phyloP scores from a whole-genome alignment of 1,140 invertebrate genomes.

The Drosophila ercepeae region DNA sequence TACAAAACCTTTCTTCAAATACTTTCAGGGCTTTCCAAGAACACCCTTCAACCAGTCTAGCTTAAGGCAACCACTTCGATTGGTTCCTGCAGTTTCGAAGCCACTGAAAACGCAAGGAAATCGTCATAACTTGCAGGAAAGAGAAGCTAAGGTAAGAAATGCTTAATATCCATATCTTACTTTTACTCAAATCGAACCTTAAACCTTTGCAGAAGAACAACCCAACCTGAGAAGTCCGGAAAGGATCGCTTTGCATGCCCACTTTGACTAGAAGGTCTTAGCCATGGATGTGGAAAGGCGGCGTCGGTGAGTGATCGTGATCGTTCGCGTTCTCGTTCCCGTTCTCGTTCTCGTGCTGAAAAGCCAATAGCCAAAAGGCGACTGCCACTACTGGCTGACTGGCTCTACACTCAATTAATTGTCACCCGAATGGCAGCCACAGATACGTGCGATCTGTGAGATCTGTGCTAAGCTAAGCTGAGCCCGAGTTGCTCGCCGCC shows the following conservation, averaged over 20 bases:
- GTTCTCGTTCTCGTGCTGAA: not conserved
- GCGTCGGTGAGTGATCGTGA: slow-evolving; percentile 65
- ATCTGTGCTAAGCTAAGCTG: slow-evolving; percentile 6
- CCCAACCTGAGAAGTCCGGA: not conserved
- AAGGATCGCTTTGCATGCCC: not conserved
- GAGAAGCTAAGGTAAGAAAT: not conserved
- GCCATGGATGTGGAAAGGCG: slow-evolving; percentile 70
- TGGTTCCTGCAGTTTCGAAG: not conserved
- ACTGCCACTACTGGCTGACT: slow-evolving; percentile 8
- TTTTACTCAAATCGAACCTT: not conserved
- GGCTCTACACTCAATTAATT: slow-evolving; percentile 53
- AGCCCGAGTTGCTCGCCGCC: not conserved
- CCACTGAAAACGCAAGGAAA: not conserved
- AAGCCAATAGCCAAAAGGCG: slow-evolving; percentile 19
- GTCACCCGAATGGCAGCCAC: slow-evolving; percentile 32
- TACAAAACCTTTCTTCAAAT: not conserved
- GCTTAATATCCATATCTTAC: not conserved
- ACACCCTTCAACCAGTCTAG: not conserved
- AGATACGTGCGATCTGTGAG: slow-evolving; percentile 31
- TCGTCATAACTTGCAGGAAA: not conserved
- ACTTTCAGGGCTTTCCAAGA: not conserved
- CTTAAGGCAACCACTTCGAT: not conserved
- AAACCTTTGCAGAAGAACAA: not conserved
- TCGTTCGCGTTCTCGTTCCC: no score
- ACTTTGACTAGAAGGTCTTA: not conserved